A percentile compares a stretch with the other conserved stretches of the same genome.
Evolutionary conservation across 2,113 vertebrate species (phyloP).

Genomic region (Cryptomyrus ogoouensis): DNA sequence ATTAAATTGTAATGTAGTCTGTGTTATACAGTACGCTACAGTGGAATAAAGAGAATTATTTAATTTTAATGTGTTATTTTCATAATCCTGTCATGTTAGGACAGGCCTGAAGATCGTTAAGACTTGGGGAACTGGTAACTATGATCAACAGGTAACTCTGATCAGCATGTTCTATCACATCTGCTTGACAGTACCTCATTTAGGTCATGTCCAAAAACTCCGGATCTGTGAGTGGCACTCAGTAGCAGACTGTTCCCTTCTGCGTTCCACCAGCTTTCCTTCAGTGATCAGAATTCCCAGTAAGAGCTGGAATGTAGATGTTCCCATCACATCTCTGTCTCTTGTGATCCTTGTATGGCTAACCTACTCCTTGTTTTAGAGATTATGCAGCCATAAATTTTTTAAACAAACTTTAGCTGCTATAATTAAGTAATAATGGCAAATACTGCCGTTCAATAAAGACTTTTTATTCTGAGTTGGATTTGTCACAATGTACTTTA

Average conservation of each 20-base stretch:
- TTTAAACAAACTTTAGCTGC: neutral
- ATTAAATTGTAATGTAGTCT: neutral
- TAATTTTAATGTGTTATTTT: neutral
- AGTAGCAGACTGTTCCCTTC: neutral
- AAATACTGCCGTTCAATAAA: neutral
- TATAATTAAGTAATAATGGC: neutral
- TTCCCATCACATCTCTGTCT: neutral
- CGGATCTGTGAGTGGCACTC: neutral
- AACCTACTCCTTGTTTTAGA: neutral
- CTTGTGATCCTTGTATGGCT: neutral
- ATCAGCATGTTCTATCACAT: neutral
- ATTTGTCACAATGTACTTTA: constrained; percentile 4
- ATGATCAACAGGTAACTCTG: neutral
- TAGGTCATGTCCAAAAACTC: neutral
- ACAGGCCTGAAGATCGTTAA: neutral
- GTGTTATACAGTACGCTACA: neutral
- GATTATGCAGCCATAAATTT: neutral
- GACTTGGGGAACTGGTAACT: neutral
- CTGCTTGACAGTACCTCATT: neutral
- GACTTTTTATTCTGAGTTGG: neutral
- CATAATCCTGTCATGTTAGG: neutral
- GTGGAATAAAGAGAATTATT: neutral
- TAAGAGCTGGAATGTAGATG: neutral
- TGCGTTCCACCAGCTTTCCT: neutral
- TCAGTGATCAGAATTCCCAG: neutral